phyloP scores from a whole-genome alignment of 2,888 invertebrate genomes.

The Stramonita haemastoma region DNA sequence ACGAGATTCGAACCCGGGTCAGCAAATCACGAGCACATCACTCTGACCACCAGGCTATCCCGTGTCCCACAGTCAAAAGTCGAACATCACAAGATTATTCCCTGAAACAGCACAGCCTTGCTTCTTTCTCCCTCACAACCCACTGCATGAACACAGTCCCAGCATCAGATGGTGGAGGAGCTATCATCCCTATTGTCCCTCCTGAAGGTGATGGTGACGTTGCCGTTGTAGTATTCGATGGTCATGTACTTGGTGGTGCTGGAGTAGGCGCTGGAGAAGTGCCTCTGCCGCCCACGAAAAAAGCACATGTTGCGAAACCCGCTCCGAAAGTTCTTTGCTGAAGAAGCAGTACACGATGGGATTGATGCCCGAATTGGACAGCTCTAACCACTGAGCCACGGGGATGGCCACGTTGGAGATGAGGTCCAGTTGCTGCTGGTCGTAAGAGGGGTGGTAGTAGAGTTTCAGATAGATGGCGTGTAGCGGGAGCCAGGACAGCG shows the following conservation, averaged over 20 bases:
- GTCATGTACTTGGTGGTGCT: conserved; percentile 54
- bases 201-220: conserved; percentile 48
- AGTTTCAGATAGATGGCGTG: conserved; percentile 84
- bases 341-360: conserved; percentile 96
- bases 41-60: too few species aligned
- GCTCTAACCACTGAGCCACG: conserved; percentile 94
- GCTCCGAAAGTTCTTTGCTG: conserved; percentile 93
- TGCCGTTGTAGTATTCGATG: conserved; percentile 50
- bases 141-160: neutral
- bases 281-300: conserved; percentile 18
- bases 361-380: conserved; percentile 96
- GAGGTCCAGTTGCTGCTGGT: conserved; percentile 80
- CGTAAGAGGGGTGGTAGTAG: conserved; percentile 83
- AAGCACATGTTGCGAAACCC: conserved; percentile 82
- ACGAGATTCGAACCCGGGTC: too few species aligned
- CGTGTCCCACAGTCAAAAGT: too few species aligned
- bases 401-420: conserved; percentile 86
- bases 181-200: conserved; percentile 46
- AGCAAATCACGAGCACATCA: too few species aligned
- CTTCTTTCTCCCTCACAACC: neutral
- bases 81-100: neutral
- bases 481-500: conserved; percentile 93
- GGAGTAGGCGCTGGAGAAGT: conserved; percentile 37
- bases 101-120: neutral
- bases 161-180: conserved; percentile 36